phyloP scores from a whole-genome alignment of 2,797 vertebrate species.

The Pagetopsis macropterus region DNA sequence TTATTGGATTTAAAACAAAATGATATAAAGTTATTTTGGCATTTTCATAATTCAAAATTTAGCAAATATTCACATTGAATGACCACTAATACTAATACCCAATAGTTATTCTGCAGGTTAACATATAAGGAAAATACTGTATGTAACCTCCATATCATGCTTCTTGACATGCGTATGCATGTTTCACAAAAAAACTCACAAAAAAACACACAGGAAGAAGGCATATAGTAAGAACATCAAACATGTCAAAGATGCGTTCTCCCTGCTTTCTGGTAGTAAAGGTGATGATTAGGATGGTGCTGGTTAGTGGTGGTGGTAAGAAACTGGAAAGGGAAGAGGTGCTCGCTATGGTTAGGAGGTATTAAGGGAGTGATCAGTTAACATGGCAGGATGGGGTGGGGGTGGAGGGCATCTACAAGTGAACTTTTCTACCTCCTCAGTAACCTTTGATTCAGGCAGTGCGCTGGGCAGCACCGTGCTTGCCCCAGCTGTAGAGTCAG shows the following conservation, averaged over 20 bases:
- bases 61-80: slow-evolving; percentile 5
- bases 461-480: slow-evolving; percentile 44
- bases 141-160: slow-evolving; percentile 21
- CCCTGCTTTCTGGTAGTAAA: slow-evolving; percentile 22
- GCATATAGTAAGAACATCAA: slow-evolving; percentile 3
- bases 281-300: slow-evolving; percentile 50
- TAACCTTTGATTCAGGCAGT: slow-evolving; percentile 66
- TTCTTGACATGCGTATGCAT: slow-evolving; percentile 18
- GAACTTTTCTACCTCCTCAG: slow-evolving; percentile 75
- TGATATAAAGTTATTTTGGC: neutral
- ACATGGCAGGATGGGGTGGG: slow-evolving; percentile 20
- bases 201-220: slow-evolving; percentile 19
- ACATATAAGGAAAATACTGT: neutral
- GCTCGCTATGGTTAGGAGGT: slow-evolving; percentile 69
- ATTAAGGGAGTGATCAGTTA: slow-evolving; percentile 68
- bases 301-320: slow-evolving; percentile 71
- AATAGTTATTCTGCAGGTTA: neutral
- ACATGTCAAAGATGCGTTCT: slow-evolving; percentile 18
- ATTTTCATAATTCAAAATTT: neutral
- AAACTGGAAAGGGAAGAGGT: slow-evolving; percentile 39
- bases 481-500: slow-evolving; percentile 66
- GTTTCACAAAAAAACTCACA: neutral
- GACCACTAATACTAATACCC: neutral
- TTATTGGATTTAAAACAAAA: neutral
- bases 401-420: slow-evolving; percentile 40